Conservation (phyloP, 2,888 invertebrate genomes). For the Pollenia griseotomentosa region DNA sequence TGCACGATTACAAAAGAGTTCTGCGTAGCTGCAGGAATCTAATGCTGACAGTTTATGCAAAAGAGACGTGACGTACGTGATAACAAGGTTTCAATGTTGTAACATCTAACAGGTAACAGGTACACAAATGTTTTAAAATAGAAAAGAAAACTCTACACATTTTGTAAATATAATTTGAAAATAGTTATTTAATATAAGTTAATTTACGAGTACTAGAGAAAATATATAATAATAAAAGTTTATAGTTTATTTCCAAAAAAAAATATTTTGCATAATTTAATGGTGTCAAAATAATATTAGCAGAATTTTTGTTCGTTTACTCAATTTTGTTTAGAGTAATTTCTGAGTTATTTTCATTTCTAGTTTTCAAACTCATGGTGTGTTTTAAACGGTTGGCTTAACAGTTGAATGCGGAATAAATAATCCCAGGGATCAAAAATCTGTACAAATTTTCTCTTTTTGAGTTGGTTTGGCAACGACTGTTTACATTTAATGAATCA, state of each 20-base stretch:
- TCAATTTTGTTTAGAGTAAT: neutral
- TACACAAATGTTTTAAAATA: neutral
- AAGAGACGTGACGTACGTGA: conserved; percentile 41
- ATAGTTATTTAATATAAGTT: conserved; percentile 9
- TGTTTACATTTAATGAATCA: too few species aligned
- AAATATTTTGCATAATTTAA: neutral
- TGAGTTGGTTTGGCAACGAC: too few species aligned
- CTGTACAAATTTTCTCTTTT: too few species aligned
- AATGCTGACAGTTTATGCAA: conserved; percentile 30
- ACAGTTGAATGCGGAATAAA: neutral
- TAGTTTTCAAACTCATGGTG: neutral
- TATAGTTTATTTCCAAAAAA: neutral
- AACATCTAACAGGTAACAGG: neutral
- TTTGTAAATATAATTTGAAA: neutral
- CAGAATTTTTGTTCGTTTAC: neutral
- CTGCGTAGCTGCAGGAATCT: neutral
- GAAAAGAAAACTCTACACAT: neutral
- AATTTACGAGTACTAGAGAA: neutral
- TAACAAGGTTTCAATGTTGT: conserved; percentile 5
- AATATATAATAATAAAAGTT: neutral
- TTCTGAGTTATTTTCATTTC: neutral
- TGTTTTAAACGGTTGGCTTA: neutral
- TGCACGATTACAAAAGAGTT: conserved; percentile 17
- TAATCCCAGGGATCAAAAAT: too few species aligned
- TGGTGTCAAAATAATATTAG: neutral